Evolutionary conservation across 2,888 invertebrate species (phyloP).

Genomic region (Cyclophora albipunctata): DNA sequence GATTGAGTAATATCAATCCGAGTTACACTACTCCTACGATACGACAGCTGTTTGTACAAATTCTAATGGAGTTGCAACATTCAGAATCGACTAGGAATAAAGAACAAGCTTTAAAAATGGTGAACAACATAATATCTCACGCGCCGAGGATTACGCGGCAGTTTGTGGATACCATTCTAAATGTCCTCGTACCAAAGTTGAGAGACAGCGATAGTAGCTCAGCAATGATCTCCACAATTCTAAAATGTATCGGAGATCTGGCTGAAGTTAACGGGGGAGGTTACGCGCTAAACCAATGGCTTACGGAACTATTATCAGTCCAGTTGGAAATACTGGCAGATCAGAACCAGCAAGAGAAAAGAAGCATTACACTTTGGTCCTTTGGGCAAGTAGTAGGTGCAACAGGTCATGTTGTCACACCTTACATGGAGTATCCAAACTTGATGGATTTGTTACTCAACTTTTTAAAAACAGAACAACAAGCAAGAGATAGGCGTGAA

Average conservation of each 20-base stretch:
- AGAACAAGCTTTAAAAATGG: conserved; percentile 95
- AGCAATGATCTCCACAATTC: conserved; percentile 91
- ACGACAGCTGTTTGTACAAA: conserved; percentile 91
- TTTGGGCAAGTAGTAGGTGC: conserved; percentile 97
- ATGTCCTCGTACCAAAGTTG: conserved; percentile 92
- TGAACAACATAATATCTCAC: conserved; percentile 95
- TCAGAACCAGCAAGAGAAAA: conserved; percentile 93
- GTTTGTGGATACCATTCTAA: conserved; percentile 95
- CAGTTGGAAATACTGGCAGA: conserved; percentile 95
- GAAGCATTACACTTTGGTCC: conserved; percentile 96
- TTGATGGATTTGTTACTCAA: conserved; percentile 93
- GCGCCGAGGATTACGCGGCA: conserved; percentile 95
- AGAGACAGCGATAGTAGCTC: conserved; percentile 92
- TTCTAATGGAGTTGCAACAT: conserved; percentile 94
- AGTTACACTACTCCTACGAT: conserved; percentile 98
- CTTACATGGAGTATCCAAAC: conserved; percentile 94
- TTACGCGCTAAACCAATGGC: conserved; percentile 90
- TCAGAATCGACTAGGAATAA: conserved; percentile 97
- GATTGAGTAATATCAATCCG: conserved; percentile 95
- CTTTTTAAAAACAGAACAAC: conserved; percentile 96
- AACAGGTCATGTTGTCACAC: conserved; percentile 95
- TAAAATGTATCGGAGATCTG: conserved; percentile 95
- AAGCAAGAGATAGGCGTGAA: conserved; percentile 88
- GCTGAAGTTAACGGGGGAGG: conserved; percentile 93
- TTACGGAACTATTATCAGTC: conserved; percentile 90